Evolutionary conservation across 2,888 invertebrate species (phyloP).

Genomic region (Mimachlamys varia): DNA sequence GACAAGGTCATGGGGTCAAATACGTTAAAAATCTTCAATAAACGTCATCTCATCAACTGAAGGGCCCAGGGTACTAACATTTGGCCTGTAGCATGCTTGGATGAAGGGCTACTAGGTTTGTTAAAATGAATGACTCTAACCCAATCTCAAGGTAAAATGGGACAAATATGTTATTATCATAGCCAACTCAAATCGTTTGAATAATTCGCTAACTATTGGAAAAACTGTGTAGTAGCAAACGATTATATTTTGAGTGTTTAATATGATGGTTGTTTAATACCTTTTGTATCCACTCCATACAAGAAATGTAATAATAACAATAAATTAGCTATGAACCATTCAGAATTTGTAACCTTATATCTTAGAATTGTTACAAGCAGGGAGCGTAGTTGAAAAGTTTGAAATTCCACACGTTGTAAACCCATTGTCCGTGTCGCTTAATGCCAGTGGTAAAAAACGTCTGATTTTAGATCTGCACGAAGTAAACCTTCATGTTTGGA

Average conservation of each 20-base stretch:
- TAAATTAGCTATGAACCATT: conserved; percentile 48
- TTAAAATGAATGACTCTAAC: no score
- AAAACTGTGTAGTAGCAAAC: conserved; percentile 42
- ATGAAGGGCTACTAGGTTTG: no score
- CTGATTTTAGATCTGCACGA: conserved; percentile 54
- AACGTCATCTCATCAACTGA: no score
- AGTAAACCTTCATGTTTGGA: conserved; percentile 53
- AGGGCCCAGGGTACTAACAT: no score
- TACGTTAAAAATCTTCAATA: no score
- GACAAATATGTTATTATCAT: no score
- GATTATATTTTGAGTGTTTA: conserved; percentile 46
- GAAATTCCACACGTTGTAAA: conserved; percentile 46
- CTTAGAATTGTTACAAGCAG: conserved; percentile 40
- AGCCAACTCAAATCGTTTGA: no score
- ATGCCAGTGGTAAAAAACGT: conserved; percentile 46
- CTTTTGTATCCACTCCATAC: conserved; percentile 48
- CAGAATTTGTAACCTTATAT: conserved; percentile 53
- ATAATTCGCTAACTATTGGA: conserved; percentile 50
- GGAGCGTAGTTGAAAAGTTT: conserved; percentile 42
- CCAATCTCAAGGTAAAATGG: no score
- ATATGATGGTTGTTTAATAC: conserved; percentile 46
- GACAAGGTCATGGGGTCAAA: no score
- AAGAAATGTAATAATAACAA: conserved; percentile 35
- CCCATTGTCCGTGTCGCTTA: conserved; percentile 50
- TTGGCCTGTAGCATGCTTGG: no score